phyloP scores from a whole-genome alignment of 2,888 invertebrate genomes.

The Dendrolimus houi region DNA sequence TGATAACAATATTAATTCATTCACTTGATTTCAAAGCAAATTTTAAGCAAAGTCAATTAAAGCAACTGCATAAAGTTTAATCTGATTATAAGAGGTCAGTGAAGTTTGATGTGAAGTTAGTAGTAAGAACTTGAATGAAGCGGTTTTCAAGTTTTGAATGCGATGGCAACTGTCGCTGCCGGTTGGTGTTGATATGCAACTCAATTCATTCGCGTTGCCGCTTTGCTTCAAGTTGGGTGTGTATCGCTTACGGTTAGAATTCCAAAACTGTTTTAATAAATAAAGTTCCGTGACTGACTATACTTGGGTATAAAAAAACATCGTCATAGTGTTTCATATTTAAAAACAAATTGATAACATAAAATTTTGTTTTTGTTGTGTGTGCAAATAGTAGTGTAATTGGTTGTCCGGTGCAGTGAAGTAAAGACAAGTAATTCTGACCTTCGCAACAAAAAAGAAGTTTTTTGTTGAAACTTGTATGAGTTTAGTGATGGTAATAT shows the following conservation, averaged over 20 bases:
- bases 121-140: neutral
- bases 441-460: slow-evolving; percentile 43
- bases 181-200: neutral
- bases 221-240: neutral
- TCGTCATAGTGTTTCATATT: neutral
- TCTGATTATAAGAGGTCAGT: neutral
- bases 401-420: slow-evolving; percentile 28
- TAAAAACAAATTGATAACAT: neutral
- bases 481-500: slow-evolving; percentile 43
- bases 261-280: neutral
- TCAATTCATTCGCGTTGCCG: neutral
- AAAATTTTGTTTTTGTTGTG: neutral
- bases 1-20: neutral
- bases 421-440: slow-evolving; percentile 63
- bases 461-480: slow-evolving; percentile 37
- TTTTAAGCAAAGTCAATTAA: neutral
- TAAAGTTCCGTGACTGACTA: neutral
- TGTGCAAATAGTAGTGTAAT: slow-evolving; percentile 14
- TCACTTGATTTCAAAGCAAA: neutral
- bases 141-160: neutral
- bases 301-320: too few species aligned
- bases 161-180: neutral
- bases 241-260: neutral
- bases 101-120: neutral
- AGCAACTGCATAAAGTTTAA: neutral